A percentile compares a stretch with the other conserved stretches of the same genome.
Conservation (phyloP, 53 echinoderm and acorn worm genomes). For the Echinarachnius parma region DNA sequence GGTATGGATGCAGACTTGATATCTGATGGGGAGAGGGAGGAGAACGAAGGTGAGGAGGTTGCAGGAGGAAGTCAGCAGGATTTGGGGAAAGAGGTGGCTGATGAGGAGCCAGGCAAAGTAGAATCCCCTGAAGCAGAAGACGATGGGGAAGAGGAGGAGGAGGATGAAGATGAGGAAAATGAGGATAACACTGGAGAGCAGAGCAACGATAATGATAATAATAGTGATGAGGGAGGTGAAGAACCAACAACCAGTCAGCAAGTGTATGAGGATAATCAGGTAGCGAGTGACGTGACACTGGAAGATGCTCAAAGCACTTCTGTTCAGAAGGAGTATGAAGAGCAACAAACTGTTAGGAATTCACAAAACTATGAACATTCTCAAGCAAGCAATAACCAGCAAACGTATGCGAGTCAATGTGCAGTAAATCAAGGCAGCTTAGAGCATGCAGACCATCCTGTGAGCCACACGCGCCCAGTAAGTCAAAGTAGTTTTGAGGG, state of each 20-base stretch:
- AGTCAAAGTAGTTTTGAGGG: too few species aligned
- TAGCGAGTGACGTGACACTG: too few species aligned
- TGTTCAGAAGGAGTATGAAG: constrained; percentile 7
- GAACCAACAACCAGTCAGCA: constrained; percentile 3
- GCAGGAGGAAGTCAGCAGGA: constrained; percentile 13
- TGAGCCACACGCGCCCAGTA: too few species aligned
- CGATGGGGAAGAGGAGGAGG: neutral
- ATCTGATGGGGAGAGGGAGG: constrained; percentile 38
- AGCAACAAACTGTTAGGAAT: neutral
- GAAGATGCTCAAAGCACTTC: neutral
- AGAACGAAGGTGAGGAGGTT: constrained; percentile 5
- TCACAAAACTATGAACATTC: neutral
- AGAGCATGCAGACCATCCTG: too few species aligned
- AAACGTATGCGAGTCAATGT: too few species aligned
- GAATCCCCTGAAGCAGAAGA: constrained; percentile 4
- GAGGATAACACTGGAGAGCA: neutral
- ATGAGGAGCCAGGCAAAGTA: constrained; percentile 6
- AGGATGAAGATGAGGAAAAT: neutral
- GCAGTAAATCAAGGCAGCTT: too few species aligned
- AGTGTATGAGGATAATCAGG: neutral
- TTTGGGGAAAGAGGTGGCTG: too few species aligned
- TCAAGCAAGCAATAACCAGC: neutral
- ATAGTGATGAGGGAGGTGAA: too few species aligned
- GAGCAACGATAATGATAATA: too few species aligned
- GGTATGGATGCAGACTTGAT: constrained; percentile 32